A percentile compares a stretch with the other conserved stretches of the same genome.
Conservation (phyloP, 2,797 vertebrate species). For the Prunella strophiata region DNA sequence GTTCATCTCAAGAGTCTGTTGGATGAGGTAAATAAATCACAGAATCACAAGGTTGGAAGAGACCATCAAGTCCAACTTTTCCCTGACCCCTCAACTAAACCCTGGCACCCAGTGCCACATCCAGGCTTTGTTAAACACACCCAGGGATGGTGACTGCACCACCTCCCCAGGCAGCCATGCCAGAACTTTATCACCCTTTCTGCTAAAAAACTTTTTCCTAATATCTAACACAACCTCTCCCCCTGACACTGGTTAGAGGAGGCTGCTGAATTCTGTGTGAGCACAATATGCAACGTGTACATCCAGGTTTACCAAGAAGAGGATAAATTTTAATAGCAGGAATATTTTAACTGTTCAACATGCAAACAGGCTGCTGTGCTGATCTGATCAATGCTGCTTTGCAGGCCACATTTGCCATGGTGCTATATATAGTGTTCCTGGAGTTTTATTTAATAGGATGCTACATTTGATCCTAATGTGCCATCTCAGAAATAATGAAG, state of each 20-base stretch:
- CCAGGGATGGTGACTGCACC: too few relatives aligned
- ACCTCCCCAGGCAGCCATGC: too few relatives aligned
- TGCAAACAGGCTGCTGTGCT: conserved; percentile 58
- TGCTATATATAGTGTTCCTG: conserved; percentile 73
- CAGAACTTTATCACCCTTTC: too few relatives aligned
- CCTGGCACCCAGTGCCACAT: too few relatives aligned
- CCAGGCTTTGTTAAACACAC: too few relatives aligned
- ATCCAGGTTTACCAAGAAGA: conserved; percentile 25
- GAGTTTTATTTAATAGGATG: conserved; percentile 76
- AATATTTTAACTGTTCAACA: conserved; percentile 63
- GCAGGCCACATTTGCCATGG: conserved; percentile 66
- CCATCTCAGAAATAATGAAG: conserved; percentile 78
- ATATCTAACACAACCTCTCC: too few relatives aligned
- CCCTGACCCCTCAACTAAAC: too few relatives aligned
- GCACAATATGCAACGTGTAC: background rate
- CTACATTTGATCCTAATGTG: conserved; percentile 77
- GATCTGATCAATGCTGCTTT: conserved; percentile 68
- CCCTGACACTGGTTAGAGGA: background rate
- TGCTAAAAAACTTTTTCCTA: too few relatives aligned
- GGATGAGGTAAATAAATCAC: background rate
- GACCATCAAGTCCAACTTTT: too few relatives aligned
- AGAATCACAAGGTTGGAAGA: too few relatives aligned
- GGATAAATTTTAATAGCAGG: conserved; percentile 46
- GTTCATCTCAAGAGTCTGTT: background rate
- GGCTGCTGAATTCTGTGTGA: background rate